phyloP scores from a whole-genome alignment of 2,888 invertebrate species.

The Brenthis hecate region DNA sequence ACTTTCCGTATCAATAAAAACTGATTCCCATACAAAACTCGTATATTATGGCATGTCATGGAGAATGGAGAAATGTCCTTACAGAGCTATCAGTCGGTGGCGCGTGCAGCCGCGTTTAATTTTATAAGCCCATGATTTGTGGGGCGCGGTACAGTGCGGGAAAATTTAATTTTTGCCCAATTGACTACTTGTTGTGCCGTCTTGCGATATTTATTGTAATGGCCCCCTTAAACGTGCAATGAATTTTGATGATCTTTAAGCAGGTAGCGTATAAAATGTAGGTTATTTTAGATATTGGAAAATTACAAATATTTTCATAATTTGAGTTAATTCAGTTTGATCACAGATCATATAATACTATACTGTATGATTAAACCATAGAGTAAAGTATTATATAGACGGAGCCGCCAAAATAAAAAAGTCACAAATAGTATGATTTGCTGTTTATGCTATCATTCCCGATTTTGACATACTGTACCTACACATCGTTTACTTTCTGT shows the following conservation, averaged over 20 bases:
- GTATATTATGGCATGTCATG: conserved; percentile 8
- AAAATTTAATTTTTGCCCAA: conserved; percentile 45
- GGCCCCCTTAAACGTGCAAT: not conserved
- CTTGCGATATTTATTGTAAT: conserved; percentile 31
- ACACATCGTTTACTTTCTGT: no score
- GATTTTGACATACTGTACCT: no score
- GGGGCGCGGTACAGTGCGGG: conserved; percentile 36
- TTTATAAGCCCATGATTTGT: conserved; percentile 57
- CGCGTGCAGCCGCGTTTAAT: conserved; percentile 43
- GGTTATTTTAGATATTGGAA: not conserved
- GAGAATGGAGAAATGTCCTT: conserved; percentile 22
- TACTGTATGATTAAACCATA: no score
- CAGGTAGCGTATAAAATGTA: not conserved
- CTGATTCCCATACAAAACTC: no score
- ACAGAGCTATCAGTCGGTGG: conserved; percentile 30
- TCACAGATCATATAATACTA: no score
- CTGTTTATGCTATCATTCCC: no score
- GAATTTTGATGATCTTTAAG: not conserved
- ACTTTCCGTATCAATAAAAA: no score
- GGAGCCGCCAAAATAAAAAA: no score
- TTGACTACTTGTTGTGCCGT: conserved; percentile 30
- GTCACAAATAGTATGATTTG: no score
- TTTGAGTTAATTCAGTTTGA: no score
- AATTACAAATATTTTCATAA: conserved; percentile 1
- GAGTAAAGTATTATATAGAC: no score